Conservation (phyloP, 2,797 vertebrate genomes). For the Meda fulgida region DNA sequence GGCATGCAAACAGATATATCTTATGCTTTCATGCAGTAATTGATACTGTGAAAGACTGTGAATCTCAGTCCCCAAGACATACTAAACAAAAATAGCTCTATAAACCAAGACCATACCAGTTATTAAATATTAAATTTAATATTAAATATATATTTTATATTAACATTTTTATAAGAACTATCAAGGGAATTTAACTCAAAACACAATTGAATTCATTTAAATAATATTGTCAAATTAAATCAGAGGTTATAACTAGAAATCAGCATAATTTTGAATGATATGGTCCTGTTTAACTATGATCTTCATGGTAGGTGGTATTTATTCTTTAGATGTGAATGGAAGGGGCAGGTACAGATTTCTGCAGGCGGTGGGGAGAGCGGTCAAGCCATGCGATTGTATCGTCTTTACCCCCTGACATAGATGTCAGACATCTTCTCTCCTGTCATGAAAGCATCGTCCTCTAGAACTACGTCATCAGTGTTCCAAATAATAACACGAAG, state of each 20-base stretch:
- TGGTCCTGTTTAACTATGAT: conserved; percentile 64
- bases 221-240: background rate
- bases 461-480: conserved; percentile 90
- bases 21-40: conserved; percentile 58
- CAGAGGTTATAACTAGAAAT: background rate
- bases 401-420: conserved; percentile 90
- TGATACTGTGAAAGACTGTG: conserved; percentile 7
- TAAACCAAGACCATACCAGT: conserved; percentile 54
- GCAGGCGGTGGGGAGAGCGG: conserved; percentile 46
- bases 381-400: conserved; percentile 80
- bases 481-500: conserved; percentile 89
- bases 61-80: conserved; percentile 30
- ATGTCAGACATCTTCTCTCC: conserved; percentile 92
- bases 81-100: conserved; percentile 20
- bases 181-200: background rate
- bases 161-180: background rate
- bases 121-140: background rate
- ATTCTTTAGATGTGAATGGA: conserved; percentile 58
- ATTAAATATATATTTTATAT: background rate
- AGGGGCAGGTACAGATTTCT: conserved; percentile 14
- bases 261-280: conserved; percentile 61
- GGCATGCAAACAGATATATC: conserved; percentile 52
- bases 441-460: conserved; percentile 91
- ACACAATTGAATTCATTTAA: background rate
- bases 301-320: conserved; percentile 16